phyloP scores from a whole-genome alignment of 1,140 invertebrate species.

The Drosophila repleta region DNA sequence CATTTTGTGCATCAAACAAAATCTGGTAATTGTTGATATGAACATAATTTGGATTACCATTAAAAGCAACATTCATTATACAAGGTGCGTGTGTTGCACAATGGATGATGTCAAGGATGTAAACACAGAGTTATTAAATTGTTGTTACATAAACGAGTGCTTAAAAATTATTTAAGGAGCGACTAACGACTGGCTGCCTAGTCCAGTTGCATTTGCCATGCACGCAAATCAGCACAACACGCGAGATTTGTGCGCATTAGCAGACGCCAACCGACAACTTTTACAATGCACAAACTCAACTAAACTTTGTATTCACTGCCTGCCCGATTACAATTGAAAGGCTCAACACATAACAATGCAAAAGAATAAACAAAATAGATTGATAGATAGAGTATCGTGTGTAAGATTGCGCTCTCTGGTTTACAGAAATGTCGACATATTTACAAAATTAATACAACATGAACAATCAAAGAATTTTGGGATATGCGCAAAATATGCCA shows the following conservation, averaged over 20 bases:
- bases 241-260: conserved; percentile 71
- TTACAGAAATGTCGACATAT: conserved; percentile 76
- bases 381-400: conserved; percentile 29
- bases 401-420: conserved; percentile 57
- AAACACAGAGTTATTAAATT: conserved; percentile 60
- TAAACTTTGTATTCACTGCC: conserved; percentile 41
- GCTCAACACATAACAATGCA: conserved; percentile 35
- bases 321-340: conserved; percentile 42
- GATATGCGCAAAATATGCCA: conserved; percentile 68
- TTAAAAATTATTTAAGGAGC: conserved; percentile 63
- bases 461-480: conserved; percentile 61
- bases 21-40: conserved; percentile 56
- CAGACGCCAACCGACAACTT: conserved; percentile 48
- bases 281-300: conserved; percentile 60
- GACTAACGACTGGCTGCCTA: conserved; percentile 48
- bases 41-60: conserved; percentile 67
- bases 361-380: conserved; percentile 44
- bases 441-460: conserved; percentile 76
- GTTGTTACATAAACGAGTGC: conserved; percentile 74
- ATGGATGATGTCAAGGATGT: conserved; percentile 43
- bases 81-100: conserved; percentile 49
- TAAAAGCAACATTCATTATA: conserved; percentile 62
- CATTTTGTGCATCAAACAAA: conserved; percentile 47
- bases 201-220: conserved; percentile 51
- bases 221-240: conserved; percentile 75